Conservation (phyloP, 2,113 vertebrate species). For the Martes martes region DNA sequence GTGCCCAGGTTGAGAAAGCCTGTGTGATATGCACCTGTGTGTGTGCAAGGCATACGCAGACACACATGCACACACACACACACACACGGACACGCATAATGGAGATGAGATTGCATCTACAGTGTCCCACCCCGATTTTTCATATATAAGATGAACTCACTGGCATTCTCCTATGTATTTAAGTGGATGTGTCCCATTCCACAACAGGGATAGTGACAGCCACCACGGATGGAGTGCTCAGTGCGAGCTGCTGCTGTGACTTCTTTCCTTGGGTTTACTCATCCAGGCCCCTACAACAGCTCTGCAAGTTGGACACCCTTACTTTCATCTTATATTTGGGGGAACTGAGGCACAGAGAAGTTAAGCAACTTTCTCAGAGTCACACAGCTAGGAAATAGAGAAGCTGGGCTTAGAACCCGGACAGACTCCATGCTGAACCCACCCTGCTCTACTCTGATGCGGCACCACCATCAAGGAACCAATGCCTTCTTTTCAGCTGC, state of each 20-base stretch:
- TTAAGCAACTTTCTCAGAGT: neutral
- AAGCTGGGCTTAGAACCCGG: neutral
- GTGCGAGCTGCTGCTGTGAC: no score
- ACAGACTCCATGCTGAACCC: no score
- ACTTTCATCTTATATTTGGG: neutral
- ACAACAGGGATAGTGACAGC: rapidly evolving
- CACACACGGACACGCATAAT: neutral
- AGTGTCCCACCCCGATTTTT: neutral
- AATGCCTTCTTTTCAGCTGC: neutral
- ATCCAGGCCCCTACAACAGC: no score
- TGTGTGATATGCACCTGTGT: neutral
- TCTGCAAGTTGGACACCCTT: neutral
- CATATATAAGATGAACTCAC: rapidly evolving
- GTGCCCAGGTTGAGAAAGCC: neutral
- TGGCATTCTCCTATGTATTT: no score
- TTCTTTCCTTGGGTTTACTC: neutral
- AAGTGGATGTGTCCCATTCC: neutral
- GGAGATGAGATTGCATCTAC: neutral
- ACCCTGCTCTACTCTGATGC: rapidly evolving
- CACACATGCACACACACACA: neutral
- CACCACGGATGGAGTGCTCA: rapidly evolving
- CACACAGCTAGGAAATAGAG: neutral
- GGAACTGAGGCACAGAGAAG: neutral
- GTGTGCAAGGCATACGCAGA: rapidly evolving
- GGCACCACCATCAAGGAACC: no score